Evolutionary conservation across 2,888 invertebrate species (phyloP).

Genomic region (Rotaria sp.): DNA sequence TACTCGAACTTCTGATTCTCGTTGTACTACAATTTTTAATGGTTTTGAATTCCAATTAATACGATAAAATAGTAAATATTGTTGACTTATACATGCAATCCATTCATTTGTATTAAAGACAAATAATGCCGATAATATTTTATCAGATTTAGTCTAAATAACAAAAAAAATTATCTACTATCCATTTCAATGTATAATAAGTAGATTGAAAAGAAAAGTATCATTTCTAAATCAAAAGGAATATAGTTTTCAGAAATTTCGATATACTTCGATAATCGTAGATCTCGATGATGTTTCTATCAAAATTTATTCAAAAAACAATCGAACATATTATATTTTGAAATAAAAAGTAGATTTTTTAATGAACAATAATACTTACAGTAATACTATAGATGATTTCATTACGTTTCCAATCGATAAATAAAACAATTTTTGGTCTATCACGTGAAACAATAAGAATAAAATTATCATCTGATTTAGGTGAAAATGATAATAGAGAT

Average conservation of each 20-base stretch:
- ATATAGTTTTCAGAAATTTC: too few relatives aligned
- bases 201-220: too few relatives aligned
- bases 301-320: too few relatives aligned
- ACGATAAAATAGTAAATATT: not conserved
- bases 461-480: constrained; percentile 13
- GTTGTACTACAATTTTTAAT: not conserved
- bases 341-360: not conserved
- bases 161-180: too few relatives aligned
- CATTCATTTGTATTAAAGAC: not conserved
- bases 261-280: too few relatives aligned
- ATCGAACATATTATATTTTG: too few relatives aligned
- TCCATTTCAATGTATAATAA: too few relatives aligned
- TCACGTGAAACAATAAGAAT: not conserved
- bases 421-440: not conserved
- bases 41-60: constrained; percentile 19
- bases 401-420: not conserved
- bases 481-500: constrained; percentile 1
- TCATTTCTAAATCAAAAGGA: too few relatives aligned
- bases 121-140: not conserved
- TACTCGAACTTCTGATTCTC: not conserved
- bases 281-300: too few relatives aligned
- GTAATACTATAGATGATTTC: not conserved
- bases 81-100: not conserved
- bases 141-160: constrained; percentile 1
- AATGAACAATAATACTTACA: not conserved